Conservation (phyloP, 2,797 vertebrate genomes). For the Apogon hyalosoma region DNA sequence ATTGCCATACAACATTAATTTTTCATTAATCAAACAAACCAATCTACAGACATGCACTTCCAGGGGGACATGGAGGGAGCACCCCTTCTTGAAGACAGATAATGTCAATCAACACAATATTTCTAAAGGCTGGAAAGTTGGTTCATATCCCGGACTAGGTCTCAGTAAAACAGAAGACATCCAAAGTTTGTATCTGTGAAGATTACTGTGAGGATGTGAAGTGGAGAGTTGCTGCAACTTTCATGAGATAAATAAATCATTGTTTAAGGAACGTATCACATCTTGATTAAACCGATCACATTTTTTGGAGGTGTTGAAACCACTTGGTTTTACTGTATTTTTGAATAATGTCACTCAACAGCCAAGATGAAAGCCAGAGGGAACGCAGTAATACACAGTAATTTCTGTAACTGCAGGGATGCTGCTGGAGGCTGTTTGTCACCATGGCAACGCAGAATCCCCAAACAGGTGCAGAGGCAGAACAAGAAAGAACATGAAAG, state of each 20-base stretch:
- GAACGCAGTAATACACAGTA: conserved; percentile 29
- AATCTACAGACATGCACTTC: too few relatives aligned
- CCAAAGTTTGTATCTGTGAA: conserved; percentile 13
- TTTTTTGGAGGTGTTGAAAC: too few relatives aligned
- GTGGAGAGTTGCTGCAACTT: not conserved
- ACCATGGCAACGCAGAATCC: conserved; percentile 70
- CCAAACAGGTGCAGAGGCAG: conserved; percentile 13
- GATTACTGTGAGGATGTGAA: conserved; percentile 1
- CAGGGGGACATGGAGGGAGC: too few relatives aligned
- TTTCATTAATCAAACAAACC: too few relatives aligned
- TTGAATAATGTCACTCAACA: conserved; percentile 16
- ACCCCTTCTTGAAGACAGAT: too few relatives aligned
- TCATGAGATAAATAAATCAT: not conserved
- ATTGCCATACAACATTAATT: too few relatives aligned
- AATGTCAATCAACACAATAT: too few relatives aligned
- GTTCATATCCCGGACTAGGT: too few relatives aligned
- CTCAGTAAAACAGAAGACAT: not conserved
- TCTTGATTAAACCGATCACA: too few relatives aligned
- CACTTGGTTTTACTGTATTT: conserved; percentile 12
- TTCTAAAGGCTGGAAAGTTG: too few relatives aligned
- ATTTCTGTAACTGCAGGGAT: conserved; percentile 34
- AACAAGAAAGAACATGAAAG: conserved; percentile 14
- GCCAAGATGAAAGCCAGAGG: conserved; percentile 27
- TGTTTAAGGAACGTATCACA: too few relatives aligned
- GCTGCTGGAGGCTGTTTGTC: conserved; percentile 55